Evolutionary conservation across 53 echinoderm and acorn worm genomes (phyloP).

Genomic region (Crossaster papposus): DNA sequence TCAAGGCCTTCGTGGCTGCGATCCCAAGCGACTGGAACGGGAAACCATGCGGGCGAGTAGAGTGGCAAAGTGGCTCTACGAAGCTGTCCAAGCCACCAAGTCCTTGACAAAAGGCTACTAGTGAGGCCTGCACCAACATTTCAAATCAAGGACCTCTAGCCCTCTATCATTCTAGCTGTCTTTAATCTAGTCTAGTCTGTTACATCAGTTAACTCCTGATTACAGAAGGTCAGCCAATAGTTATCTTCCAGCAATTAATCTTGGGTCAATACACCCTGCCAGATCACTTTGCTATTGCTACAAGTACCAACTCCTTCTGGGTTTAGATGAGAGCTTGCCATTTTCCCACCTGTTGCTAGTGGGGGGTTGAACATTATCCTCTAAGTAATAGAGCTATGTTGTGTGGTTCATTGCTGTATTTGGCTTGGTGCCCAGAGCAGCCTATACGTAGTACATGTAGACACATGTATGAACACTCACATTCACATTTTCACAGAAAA

Average conservation of each 20-base stretch:
- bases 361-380: neutral
- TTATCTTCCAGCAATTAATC: slow-evolving; percentile 31
- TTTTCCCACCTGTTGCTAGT: slow-evolving; percentile 5
- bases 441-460: too few relatives aligned
- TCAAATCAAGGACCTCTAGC: neutral
- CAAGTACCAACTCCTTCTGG: neutral
- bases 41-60: too few relatives aligned
- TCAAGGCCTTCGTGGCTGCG: too few relatives aligned
- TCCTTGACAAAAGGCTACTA: too few relatives aligned
- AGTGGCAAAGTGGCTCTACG: too few relatives aligned
- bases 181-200: neutral
- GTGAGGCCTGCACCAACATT: neutral
- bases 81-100: too few relatives aligned
- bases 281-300: neutral
- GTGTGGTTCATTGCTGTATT: neutral
- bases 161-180: too few relatives aligned
- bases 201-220: neutral
- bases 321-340: neutral
- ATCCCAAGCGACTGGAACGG: too few relatives aligned
- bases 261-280: neutral
- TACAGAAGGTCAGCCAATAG: neutral
- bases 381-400: neutral
- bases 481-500: neutral
- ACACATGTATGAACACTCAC: neutral
- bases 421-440: neutral